These are phyloP conservation scores for Apteryx mantelli DNA, from an alignment of 2,113 vertebrate genomes.

Conservation along the genomic window DNA sequence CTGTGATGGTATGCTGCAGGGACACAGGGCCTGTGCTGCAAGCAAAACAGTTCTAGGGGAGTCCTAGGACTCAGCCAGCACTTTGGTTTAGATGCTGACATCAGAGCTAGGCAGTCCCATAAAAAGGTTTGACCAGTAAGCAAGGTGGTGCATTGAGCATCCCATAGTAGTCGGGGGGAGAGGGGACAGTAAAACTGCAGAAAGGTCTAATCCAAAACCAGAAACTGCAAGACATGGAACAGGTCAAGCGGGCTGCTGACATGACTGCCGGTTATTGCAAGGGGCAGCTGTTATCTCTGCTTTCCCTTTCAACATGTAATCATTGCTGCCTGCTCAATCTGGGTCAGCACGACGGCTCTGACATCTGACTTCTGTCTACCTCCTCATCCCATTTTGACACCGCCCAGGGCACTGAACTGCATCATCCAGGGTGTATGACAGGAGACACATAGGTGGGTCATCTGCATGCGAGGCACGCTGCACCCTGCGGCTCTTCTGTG, in stretches of 20 bases:
- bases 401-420: not conserved
- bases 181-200: not conserved
- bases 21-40: not conserved
- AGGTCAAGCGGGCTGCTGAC: not conserved
- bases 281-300: not conserved
- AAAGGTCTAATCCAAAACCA: not conserved
- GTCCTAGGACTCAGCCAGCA: too few relatives aligned
- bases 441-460: too few relatives aligned
- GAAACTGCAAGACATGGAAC: not conserved
- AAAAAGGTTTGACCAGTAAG: not conserved
- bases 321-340: not conserved
- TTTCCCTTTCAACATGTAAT: not conserved
- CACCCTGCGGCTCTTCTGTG: not conserved
- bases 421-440: not conserved
- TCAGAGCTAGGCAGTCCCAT: fast-evolving
- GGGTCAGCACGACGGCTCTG: not conserved
- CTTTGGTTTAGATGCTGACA: not conserved
- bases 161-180: not conserved
- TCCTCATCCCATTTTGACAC: not conserved
- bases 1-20: fast-evolving
- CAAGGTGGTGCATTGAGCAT: not conserved
- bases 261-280: fast-evolving
- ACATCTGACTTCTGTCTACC: not conserved
- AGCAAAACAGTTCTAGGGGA: not conserved
- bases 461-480: fast-evolving